Base-by-base conservation (phyloP, 2,888 invertebrate species). In the Hypsopygia costalis region DNA sequence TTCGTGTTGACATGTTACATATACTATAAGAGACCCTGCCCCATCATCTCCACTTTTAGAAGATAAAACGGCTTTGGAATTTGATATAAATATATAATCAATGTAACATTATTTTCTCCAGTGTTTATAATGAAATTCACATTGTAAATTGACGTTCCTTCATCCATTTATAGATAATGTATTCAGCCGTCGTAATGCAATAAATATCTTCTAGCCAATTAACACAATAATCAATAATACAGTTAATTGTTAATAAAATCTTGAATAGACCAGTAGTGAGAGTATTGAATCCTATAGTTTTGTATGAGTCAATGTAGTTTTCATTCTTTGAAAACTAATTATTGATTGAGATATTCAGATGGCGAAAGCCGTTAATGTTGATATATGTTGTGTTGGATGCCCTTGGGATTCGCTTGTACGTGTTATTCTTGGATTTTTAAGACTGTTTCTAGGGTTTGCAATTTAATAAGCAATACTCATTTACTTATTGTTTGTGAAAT, bases 301-400 rank as follows among this genome's bases (percentile, higher is more conserved):
- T 59, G 43, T 62, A 59, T 59, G 37, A 43, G 45, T 77, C 81
- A 83, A 82, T 77, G 64, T 80, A 77, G 77, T 76, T 75, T 82
- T 85, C 79, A 73, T 66, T 58, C 9, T 40, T 65, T 76, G 81
- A 85, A 83, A 68, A 80, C 70, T 76, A 71, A 56, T 16, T 40
- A 73, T 82, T 85, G 81, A 67, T 65, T 57, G 41, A 49, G 49
- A 51, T 51, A 55, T 16, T 16, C 16, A 4, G 7, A 6, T 27
- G 54, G 55, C 6, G 25, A 25, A 3, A 25, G 2, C 8, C 6
- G 25, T 4, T 44, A 45, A 59, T 33, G 45, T 47, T 53, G 47
- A 44, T 52, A 43, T 52, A 49, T 41, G 38, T 49, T 50, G 28
- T 31, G 44, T 47, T 29, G 47, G 29, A 6, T 55, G 45, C n/a